Evolutionary conservation across 2,113 vertebrate species (phyloP), one percentile per base, ranked within the genome.

Genomic region (Phoenicopterus ruber): DNA sequence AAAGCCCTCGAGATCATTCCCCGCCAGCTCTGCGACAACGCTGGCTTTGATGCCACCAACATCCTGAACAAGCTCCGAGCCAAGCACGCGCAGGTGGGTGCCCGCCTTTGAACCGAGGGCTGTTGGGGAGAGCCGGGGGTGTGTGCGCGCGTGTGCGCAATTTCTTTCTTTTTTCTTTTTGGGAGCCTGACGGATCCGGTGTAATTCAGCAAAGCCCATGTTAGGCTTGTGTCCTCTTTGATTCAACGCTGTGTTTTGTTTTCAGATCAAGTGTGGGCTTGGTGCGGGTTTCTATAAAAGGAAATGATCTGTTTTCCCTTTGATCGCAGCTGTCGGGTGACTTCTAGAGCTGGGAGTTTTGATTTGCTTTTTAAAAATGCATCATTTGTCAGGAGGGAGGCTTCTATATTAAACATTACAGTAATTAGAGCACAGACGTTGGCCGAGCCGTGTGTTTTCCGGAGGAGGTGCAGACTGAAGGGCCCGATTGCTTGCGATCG

Each of bases 21-120:
- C 38, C 98, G 99, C 38, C 99, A 99, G 98, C 98, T 99, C 76
- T 99, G 99, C 2, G 99, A 99, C 98, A 99, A 99, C 11, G 99
- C 99, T 3, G 99, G 99, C 93, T 99, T 99, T 2, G 99, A 99
- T n/a, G 99, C 99, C 94, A 99, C 99, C 92, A 99, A 99, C 98
- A 99, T 99, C 92, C 98, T 99, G 50, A 99, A 99, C 98, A 99
- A 99, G 83, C 98, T 99, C n/a, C 97, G 99, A 0, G 99, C 99
- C 70, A 99, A 99, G 94, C 99, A 99, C 5, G 99, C 99, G 0
- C 99, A 99, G 99, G 99, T 99, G 91, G 54, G 97, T 82, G 44
- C 55, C 72, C 16, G 1, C 40, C 13, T 28, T 14, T 29, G 40
- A 11, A 18, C 49, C 2, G 0, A 1, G 31, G 21, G 28, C 44